phyloP scores from a whole-genome alignment of 2,888 invertebrate species.

The Tanaodytes sp. region DNA sequence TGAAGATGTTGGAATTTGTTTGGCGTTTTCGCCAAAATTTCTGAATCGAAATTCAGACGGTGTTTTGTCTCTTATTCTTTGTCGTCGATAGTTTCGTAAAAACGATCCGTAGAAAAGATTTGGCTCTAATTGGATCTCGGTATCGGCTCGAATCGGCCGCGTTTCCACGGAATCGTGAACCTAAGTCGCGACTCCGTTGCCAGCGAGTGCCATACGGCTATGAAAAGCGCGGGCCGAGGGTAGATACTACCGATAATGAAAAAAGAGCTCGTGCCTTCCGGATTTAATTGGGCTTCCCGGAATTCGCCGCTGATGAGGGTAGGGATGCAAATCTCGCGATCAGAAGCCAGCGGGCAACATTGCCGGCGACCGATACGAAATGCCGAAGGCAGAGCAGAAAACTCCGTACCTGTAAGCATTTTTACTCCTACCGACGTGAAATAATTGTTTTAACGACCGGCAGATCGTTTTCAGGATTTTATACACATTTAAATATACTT shows the following conservation, averaged over 20 bases:
- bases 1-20: no score
- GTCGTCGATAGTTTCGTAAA: constrained; percentile 45
- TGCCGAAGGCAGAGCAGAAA: constrained; percentile 19
- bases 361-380: constrained; percentile 27
- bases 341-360: constrained; percentile 34
- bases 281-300: constrained; percentile 64
- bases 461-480: no score
- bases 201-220: constrained; percentile 57
- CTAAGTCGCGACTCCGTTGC: constrained; percentile 58
- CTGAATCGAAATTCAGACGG: constrained; percentile 1
- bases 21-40: no score
- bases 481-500: no score
- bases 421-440: neutral
- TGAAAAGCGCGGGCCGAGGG: constrained; percentile 62
- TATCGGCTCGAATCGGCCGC: constrained; percentile 66
- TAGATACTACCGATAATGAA: constrained; percentile 68
- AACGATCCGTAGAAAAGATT: constrained; percentile 62
- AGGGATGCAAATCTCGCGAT: constrained; percentile 59
- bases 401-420: constrained; percentile 2
- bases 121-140: constrained; percentile 68
- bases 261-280: constrained; percentile 58
- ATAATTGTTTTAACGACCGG: neutral
- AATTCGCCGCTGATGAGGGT: constrained; percentile 60
- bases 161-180: constrained; percentile 70
- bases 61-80: neutral